A percentile compares a stretch with the other conserved stretches of the same genome.
These are phyloP conservation scores for Siphamia tubifer DNA, from an alignment of 2,113 vertebrate genomes.

Conservation along the genomic window DNA sequence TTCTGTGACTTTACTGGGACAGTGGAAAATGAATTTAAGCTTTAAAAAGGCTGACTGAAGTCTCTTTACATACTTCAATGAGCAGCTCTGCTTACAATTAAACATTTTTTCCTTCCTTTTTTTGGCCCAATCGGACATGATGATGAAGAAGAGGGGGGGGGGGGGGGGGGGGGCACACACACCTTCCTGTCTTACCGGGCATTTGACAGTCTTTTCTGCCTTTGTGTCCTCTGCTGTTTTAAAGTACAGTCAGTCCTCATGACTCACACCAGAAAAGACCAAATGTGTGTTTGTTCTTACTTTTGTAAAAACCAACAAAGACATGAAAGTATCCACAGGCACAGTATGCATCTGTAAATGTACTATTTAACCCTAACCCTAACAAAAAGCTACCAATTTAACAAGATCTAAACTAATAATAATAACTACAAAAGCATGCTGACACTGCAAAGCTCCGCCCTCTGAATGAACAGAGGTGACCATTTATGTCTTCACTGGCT, in stretches of 20 bases:
- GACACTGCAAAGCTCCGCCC: too few species aligned
- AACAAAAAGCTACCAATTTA: too few species aligned
- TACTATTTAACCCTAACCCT: too few species aligned
- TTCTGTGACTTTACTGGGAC: constrained; percentile 38
- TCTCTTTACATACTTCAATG: constrained; percentile 55
- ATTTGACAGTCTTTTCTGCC: constrained; percentile 16
- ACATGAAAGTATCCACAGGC: too few species aligned
- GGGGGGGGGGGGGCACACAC: background rate
- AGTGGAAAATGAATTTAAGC: constrained; percentile 25
- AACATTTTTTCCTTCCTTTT: constrained; percentile 13
- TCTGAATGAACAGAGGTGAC: too few species aligned
- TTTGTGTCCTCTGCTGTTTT: constrained; percentile 7
- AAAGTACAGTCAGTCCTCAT: background rate
- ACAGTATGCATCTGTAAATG: too few species aligned
- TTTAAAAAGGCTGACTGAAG: constrained; percentile 64
- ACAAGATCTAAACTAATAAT: too few species aligned
- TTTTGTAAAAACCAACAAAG: too few species aligned
- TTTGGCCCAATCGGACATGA: constrained; percentile 20
- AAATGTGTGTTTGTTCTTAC: too few species aligned
- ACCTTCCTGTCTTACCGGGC: background rate
- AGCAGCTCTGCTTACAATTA: constrained; percentile 64
- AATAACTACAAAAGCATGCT: too few species aligned
- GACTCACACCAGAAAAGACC: background rate
- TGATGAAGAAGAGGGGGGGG: background rate
- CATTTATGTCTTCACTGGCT: too few species aligned